Conservation (phyloP, 2,113 vertebrate genomes). For the Phoxinus phoxinus region DNA sequence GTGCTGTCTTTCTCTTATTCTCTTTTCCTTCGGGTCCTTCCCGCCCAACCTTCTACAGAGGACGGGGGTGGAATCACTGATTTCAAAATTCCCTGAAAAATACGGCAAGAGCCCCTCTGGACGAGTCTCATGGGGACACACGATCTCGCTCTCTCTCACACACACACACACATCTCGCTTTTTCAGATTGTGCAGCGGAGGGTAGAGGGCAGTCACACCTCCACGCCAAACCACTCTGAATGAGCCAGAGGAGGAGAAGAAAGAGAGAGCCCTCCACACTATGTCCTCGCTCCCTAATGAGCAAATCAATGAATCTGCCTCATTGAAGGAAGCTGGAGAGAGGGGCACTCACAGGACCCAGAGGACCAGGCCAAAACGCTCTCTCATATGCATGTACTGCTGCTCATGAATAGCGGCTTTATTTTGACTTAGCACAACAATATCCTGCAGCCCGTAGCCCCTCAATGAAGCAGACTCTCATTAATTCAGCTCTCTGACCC, state of each 20-base stretch:
- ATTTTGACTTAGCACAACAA: conserved; percentile 80
- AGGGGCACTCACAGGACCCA: conserved; percentile 67
- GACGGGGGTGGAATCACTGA: conserved; percentile 80
- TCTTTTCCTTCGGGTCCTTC: conserved; percentile 3
- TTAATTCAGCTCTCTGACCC: conserved; percentile 79
- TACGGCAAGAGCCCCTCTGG: conserved; percentile 82
- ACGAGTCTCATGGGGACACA: conserved; percentile 53
- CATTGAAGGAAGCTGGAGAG: conserved; percentile 70
- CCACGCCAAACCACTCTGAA: conserved; percentile 73
- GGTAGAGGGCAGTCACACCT: conserved; percentile 79
- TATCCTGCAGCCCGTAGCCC: conserved; percentile 66
- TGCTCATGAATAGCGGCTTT: conserved; percentile 72
- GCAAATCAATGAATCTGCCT: conserved; percentile 80
- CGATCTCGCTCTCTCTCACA: conserved; percentile 2
- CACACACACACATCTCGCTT: conserved; percentile 66
- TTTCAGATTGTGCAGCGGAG: conserved; percentile 79
- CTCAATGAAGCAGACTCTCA: conserved; percentile 69
- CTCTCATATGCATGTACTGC: conserved; percentile 74
- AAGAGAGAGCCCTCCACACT: conserved; percentile 65
- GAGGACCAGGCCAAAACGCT: conserved; percentile 76
- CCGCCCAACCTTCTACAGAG: conserved; percentile 53
- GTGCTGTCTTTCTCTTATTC: not conserved
- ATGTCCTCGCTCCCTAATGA: conserved; percentile 76
- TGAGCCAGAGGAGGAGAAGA: conserved; percentile 69
- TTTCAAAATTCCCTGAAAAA: conserved; percentile 84